Base-by-base conservation (phyloP, 2,113 vertebrate genomes). In the Pteruthius melanotis region DNA sequence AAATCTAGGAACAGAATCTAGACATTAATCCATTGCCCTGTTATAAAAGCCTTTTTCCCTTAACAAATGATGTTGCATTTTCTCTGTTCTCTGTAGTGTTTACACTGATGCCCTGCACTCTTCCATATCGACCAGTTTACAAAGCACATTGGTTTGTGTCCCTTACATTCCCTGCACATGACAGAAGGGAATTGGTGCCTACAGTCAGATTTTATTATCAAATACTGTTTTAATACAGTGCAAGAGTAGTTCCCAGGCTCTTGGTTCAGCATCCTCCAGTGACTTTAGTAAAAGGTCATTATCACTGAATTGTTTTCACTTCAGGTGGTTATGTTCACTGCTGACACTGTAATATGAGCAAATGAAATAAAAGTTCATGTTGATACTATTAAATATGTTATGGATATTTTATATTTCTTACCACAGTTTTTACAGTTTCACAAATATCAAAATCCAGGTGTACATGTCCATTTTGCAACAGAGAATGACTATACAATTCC, bases 381-480 rank as follows among this genome's bases (percentile, higher is more conserved):
- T 37, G 64, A 71, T 87, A 68, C 76, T 89, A 42, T 35, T 93
- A 69, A 75, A 59, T 94, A 89, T 40, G 64, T 89, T 96, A 90
- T 30, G 66, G 88, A 93, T 94, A 83, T 72, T 93, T 95, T 97
- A 88, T 97, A 93, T 96, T 97, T 98, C 91, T 96, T 93, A 88
- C 93, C 96, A 97, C 91, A 65, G 93, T 89, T 91, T 96, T 93
- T 96, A 97, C 97, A 97, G 80, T 95, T 93, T 95, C 98, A 95
- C 97, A 98, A 97, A 96, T 93, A 98, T 90, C 96, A 98, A 92
- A 97, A 96, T 94, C 97, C 90, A 61, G 89, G 93, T 94, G 88
- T 89, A 96, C 96, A 96, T n/a, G 92, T 97, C 95, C 92, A 87
- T 96, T 96, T 97, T 83, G 92, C 90, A 94, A 95, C 96, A 97